These are phyloP conservation scores for Polyploca ridens DNA, from an alignment of 2,888 invertebrate genomes.

Conservation along the genomic window DNA sequence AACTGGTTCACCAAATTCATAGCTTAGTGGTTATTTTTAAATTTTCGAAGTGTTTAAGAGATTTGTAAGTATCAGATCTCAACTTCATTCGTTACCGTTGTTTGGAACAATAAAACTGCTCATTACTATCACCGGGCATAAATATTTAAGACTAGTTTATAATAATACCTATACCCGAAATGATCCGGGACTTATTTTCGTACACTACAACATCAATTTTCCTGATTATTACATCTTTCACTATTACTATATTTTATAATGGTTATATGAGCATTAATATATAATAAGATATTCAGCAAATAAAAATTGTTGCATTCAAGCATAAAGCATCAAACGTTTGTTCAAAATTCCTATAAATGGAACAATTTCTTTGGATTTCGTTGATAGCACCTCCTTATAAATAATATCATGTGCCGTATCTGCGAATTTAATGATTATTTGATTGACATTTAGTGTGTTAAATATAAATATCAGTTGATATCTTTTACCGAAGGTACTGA, in stretches of 20 bases:
- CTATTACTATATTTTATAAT: conserved; percentile 56
- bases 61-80: conserved; percentile 41
- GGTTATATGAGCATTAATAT: conserved; percentile 56
- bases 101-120: conserved; percentile 43
- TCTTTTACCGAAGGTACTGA: conserved; percentile 10
- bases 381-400: conserved; percentile 26
- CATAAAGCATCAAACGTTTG: conserved; percentile 66
- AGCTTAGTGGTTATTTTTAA: conserved; percentile 7
- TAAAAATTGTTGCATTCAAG: conserved; percentile 45
- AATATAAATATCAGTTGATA: conserved; percentile 17
- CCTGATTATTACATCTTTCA: conserved; percentile 56
- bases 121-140: conserved; percentile 47
- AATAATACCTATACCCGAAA: conserved; percentile 67
- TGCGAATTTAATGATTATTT: not conserved
- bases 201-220: conserved; percentile 69
- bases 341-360: conserved; percentile 71
- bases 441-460: conserved; percentile 13
- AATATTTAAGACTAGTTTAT: conserved; percentile 67
- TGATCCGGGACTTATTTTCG: conserved; percentile 54
- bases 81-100: conserved; percentile 34
- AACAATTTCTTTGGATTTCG: conserved; percentile 58
- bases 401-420: not conserved
- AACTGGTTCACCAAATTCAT: conserved; percentile 59
- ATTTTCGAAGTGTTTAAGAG: not conserved
- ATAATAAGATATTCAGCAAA: conserved; percentile 37